A percentile compares a stretch with the other conserved stretches of the same genome.
These are phyloP conservation scores for Notamacropus eugenii DNA, from an alignment of 2,797 vertebrate species.

Conservation along the genomic window DNA sequence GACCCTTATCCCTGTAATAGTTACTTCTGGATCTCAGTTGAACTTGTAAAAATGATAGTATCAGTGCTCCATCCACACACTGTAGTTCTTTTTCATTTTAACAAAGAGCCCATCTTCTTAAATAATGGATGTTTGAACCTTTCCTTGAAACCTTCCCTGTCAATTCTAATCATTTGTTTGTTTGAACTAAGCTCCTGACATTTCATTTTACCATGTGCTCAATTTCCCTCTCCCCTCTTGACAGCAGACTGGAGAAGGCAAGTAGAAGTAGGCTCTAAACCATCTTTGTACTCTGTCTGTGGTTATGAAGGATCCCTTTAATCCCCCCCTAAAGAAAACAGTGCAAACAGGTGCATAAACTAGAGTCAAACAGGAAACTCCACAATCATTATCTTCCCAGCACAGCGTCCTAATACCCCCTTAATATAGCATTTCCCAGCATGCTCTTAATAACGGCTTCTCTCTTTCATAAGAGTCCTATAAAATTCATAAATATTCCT, in stretches of 20 bases:
- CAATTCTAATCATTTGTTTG: neutral
- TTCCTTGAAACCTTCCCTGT: neutral
- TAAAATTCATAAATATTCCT: conserved; percentile 81
- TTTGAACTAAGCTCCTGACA: neutral
- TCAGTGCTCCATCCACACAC: neutral
- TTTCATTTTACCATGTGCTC: neutral
- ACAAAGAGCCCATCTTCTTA: neutral
- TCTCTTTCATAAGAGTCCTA: conserved; percentile 65
- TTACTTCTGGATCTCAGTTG: neutral
- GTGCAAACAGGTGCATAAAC: conserved; percentile 67
- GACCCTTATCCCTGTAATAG: neutral
- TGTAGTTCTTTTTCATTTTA: neutral
- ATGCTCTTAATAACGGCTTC: conserved; percentile 68
- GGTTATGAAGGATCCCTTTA: conserved; percentile 48
- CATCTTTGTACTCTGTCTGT: neutral
- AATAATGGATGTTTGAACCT: neutral
- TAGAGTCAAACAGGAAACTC: conserved; percentile 50
- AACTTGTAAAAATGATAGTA: neutral
- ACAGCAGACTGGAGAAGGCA: neutral
- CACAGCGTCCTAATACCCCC: conserved; percentile 58
- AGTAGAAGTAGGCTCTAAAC: neutral
- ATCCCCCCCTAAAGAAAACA: conserved; percentile 70
- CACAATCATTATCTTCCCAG: conserved; percentile 41
- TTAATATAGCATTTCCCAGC: conserved; percentile 64
- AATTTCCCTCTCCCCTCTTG: neutral